Conservation (phyloP, 2,113 vertebrate species). For the Labeo catla region DNA sequence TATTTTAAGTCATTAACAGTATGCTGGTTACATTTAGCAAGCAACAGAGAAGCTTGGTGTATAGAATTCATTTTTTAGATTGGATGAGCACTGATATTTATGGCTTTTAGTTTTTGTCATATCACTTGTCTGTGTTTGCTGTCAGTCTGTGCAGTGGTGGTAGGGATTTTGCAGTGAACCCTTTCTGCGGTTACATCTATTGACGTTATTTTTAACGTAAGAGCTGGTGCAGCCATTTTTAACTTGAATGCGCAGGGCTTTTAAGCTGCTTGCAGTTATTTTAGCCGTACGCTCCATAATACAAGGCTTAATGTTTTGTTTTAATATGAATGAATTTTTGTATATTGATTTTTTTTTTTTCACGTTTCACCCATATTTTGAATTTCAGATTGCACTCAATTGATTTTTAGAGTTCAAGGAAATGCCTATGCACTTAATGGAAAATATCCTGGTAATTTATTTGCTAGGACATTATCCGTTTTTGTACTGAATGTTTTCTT, state of each 20-base stretch:
- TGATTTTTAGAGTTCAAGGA: not conserved
- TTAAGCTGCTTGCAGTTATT: not conserved
- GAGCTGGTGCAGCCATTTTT: not conserved
- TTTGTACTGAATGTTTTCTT: too few species aligned
- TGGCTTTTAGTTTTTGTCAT: too few species aligned
- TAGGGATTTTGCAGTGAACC: not conserved
- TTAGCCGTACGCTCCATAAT: not conserved
- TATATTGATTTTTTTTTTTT: not conserved
- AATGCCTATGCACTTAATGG: too few species aligned
- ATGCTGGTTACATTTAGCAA: too few species aligned
- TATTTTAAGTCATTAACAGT: not conserved
- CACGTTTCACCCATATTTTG: not conserved
- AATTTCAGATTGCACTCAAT: not conserved
- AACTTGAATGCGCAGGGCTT: not conserved
- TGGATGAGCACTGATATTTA: not conserved
- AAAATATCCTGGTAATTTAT: too few species aligned
- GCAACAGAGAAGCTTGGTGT: too few species aligned
- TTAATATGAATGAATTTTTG: not conserved
- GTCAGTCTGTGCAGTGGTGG: too few species aligned
- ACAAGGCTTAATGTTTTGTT: not conserved
- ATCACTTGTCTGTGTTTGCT: too few species aligned
- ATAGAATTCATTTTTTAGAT: too few species aligned
- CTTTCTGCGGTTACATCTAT: not conserved
- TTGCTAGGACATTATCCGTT: too few species aligned
- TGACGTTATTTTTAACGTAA: not conserved